Conservation (phyloP, 2,113 vertebrate genomes). For the Empidonax traillii region DNA sequence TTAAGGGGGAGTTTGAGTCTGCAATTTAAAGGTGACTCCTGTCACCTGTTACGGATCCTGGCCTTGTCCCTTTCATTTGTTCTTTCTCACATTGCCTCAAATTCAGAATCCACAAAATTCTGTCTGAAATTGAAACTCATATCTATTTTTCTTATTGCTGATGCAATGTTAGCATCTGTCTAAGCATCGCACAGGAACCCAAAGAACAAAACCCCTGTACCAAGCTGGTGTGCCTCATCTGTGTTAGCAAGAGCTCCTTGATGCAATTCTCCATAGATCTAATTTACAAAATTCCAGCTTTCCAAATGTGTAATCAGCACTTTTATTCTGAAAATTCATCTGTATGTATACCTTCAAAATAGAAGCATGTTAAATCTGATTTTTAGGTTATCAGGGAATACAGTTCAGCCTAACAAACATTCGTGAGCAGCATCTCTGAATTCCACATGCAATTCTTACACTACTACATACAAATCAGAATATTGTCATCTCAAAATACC, state of each 20-base stretch:
- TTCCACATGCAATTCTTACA: not conserved
- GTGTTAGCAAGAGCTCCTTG: not conserved
- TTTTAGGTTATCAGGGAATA: not conserved
- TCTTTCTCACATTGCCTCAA: not conserved
- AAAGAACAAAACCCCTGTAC: not conserved
- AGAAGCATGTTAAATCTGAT: not conserved
- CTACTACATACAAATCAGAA: not conserved
- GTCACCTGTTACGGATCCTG: not conserved
- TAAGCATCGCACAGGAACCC: not conserved
- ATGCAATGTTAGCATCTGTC: not conserved
- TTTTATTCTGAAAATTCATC: not conserved
- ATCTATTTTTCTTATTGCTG: not conserved
- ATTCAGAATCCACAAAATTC: not conserved
- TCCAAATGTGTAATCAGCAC: not conserved
- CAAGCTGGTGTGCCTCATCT: not conserved
- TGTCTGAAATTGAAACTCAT: not conserved
- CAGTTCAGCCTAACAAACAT: not conserved
- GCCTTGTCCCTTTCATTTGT: not conserved
- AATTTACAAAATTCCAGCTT: not conserved
- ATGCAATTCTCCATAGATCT: not conserved
- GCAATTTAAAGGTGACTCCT: not conserved
- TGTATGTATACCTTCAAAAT: not conserved
- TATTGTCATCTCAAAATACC: not conserved
- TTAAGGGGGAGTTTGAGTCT: not conserved
- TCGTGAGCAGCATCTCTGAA: not conserved